A percentile compares a stretch with the other conserved stretches of the same genome.
Conservation (phyloP, 2,797 vertebrate species). For the Aselliscus stoliczkanus region DNA sequence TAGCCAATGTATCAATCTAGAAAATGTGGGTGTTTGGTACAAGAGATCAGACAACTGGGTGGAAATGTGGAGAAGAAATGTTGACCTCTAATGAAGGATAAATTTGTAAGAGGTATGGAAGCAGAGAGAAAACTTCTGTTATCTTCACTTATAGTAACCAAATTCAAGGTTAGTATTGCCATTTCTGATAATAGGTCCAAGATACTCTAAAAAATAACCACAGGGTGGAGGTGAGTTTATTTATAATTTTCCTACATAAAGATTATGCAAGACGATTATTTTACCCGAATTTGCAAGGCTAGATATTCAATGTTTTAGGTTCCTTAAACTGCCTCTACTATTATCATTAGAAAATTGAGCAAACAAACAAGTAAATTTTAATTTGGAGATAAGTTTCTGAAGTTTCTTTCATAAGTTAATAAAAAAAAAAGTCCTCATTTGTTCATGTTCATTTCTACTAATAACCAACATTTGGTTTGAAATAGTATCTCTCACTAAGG, state of each 20-base stretch:
- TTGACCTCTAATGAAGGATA: neutral
- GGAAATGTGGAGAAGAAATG: neutral
- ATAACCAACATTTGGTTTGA: neutral
- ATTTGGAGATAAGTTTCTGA: neutral
- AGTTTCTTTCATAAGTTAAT: neutral
- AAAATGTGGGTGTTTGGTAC: neutral
- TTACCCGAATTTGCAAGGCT: neutral
- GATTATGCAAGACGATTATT: neutral
- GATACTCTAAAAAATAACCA: neutral
- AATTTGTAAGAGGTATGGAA: neutral
- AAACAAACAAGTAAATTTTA: neutral
- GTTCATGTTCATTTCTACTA: neutral
- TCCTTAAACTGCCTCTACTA: neutral
- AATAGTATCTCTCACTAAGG: neutral
- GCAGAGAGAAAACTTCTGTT: neutral
- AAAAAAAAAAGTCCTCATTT: neutral
- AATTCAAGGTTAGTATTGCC: neutral
- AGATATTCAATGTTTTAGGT: neutral
- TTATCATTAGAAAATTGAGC: neutral
- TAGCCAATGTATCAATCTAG: neutral
- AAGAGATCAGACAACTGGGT: neutral
- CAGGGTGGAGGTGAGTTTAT: fast-evolving
- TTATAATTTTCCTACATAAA: neutral
- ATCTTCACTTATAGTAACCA: neutral
- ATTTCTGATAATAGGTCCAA: neutral